A percentile compares a stretch with the other conserved stretches of the same genome.
phyloP scores from a whole-genome alignment of 2,888 invertebrate genomes.

The Diaprepes abbreviatus region DNA sequence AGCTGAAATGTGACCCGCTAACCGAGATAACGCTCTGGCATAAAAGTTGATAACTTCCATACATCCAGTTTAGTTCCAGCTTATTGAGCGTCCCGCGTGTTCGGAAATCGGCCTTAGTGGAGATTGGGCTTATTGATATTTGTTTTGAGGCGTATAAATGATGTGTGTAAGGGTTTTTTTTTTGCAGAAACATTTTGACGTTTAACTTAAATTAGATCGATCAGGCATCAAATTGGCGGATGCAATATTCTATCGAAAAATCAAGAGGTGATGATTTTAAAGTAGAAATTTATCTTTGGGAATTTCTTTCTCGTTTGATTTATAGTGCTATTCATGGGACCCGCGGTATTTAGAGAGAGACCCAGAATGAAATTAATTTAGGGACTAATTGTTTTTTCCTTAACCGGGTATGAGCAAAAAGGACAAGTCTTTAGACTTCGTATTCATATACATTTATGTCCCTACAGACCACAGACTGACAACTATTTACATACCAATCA shows the following conservation, averaged over 20 bases:
- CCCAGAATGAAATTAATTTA: no score
- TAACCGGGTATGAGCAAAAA: no score
- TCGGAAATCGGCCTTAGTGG: slow-evolving; percentile 27
- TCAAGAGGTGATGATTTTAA: no score
- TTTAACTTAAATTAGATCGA: no score
- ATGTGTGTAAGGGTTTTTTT: not conserved
- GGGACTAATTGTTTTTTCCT: no score
- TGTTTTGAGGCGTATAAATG: slow-evolving; percentile 6
- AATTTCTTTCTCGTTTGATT: no score
- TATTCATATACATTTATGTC: not conserved
- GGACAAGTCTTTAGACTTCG: no score
- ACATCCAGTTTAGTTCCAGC: slow-evolving; percentile 61
- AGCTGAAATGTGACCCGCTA: slow-evolving; percentile 56
- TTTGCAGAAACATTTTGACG: not conserved
- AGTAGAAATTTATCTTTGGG: no score
- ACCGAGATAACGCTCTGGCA: slow-evolving; percentile 58
- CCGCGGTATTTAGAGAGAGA: no score
- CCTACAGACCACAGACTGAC: not conserved
- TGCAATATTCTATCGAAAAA: no score
- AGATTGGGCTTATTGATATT: slow-evolving; percentile 18
- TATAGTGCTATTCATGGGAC: no score
- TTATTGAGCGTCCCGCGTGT: slow-evolving; percentile 60
- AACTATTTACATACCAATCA: slow-evolving; percentile 35
- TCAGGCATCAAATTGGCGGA: no score
- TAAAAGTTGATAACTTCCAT: slow-evolving; percentile 62